phyloP scores from a whole-genome alignment of 2,797 vertebrate genomes.

The Lacerta viridis region DNA sequence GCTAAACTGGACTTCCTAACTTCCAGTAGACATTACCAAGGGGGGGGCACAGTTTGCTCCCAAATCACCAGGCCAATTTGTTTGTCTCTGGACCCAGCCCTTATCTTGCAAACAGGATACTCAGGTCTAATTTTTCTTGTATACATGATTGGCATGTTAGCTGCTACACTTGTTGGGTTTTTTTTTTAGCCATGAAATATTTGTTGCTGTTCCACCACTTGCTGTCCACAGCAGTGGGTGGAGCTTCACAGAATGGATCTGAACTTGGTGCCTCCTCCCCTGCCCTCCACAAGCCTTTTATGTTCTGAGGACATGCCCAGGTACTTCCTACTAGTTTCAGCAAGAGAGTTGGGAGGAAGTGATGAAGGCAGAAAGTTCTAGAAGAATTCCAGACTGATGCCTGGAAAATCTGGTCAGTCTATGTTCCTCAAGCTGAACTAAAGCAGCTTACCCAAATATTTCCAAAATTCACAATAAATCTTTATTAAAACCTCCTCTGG shows the following conservation, averaged over 20 bases:
- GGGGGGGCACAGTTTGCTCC: not conserved
- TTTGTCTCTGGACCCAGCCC: no score
- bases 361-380: not conserved
- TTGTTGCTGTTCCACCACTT: no score
- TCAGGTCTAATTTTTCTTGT: no score
- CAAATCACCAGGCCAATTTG: not conserved
- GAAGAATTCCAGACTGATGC: not conserved
- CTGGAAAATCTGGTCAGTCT: conserved; percentile 17
- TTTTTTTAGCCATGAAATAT: no score
- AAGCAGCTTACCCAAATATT: conserved; percentile 14
- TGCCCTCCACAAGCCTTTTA: no score
- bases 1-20: not conserved
- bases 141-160: no score
- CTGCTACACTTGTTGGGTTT: no score
- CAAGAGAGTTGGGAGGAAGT: not conserved
- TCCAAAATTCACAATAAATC: conserved; percentile 35
- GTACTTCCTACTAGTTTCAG: not conserved
- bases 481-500: conserved; percentile 2
- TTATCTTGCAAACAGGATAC: no score
- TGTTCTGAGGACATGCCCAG: no score
- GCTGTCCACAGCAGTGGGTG: no score
- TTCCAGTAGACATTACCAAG: not conserved
- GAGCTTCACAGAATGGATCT: no score
- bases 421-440: not conserved
- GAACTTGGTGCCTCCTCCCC: no score